These are phyloP conservation scores for Thryonomys swinderianus DNA, from an alignment of 2,113 vertebrate species.

Conservation along the genomic window DNA sequence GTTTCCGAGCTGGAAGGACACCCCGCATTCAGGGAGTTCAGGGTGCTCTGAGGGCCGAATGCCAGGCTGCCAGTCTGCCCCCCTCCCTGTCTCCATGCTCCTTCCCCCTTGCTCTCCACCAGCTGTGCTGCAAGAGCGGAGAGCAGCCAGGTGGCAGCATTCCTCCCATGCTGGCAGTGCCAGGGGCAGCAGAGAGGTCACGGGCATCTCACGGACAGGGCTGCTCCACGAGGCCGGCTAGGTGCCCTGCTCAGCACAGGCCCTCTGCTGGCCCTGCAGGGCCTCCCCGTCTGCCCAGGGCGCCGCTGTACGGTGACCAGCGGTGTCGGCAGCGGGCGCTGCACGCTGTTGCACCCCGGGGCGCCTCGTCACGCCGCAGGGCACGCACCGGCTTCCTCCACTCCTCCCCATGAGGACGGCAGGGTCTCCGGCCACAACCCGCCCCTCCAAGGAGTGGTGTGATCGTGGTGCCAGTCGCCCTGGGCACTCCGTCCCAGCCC, in stretches of 20 bases:
- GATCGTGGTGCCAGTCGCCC: not conserved
- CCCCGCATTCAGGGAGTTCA: not conserved
- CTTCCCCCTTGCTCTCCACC: not conserved
- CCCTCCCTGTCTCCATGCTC: not conserved
- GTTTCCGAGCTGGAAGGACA: not conserved
- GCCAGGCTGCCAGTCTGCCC: too few relatives aligned
- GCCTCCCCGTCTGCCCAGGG: not conserved
- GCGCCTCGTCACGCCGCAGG: rapidly evolving
- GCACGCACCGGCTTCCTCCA: not conserved
- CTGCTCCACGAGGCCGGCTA: not conserved
- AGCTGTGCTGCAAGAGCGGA: not conserved
- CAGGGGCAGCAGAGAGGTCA: too few relatives aligned
- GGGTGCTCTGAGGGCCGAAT: not conserved
- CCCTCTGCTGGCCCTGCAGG: not conserved
- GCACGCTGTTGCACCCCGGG: rapidly evolving
- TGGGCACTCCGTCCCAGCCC: not conserved
- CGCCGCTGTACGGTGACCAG: not conserved
- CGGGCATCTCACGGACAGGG: too few relatives aligned
- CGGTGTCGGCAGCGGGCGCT: not conserved
- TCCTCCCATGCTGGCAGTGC: not conserved
- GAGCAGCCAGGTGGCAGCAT: not conserved
- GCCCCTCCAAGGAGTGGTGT: not conserved
- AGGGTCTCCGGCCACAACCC: not conserved
- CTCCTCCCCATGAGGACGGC: not conserved
- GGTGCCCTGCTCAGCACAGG: not conserved